A percentile compares a stretch with the other conserved stretches of the same genome.
Conservation (phyloP, 2,888 invertebrate species). For the Smittia sp. region DNA sequence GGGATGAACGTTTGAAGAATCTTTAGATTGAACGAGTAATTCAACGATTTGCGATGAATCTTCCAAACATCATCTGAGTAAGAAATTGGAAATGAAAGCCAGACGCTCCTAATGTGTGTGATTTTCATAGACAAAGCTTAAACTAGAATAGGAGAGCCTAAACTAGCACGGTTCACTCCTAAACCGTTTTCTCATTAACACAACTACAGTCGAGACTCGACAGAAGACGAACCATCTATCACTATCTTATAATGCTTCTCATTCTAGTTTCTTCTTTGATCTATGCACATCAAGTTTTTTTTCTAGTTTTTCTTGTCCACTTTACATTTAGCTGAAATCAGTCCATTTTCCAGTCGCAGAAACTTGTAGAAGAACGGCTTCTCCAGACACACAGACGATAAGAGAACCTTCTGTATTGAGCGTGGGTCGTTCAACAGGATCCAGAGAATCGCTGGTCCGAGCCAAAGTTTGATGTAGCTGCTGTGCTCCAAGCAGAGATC, state of each 20-base stretch:
- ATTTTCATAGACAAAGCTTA: background rate
- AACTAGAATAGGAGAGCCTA: background rate
- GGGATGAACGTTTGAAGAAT: slow-evolving; percentile 43
- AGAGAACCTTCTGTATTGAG: slow-evolving; percentile 34
- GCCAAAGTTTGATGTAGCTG: slow-evolving; percentile 32
- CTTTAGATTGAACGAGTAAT: slow-evolving; percentile 43
- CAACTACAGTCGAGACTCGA: too few species aligned
- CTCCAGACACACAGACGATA: slow-evolving; percentile 32
- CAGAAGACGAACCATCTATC: too few species aligned
- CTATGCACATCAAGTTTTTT: background rate
- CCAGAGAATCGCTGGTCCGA: slow-evolving; percentile 38
- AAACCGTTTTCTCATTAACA: too few species aligned
- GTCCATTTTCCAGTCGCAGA: slow-evolving; percentile 34
- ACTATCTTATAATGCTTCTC: too few species aligned
- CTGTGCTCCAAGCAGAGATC: slow-evolving; percentile 23
- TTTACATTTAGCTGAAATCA: slow-evolving; percentile 35
- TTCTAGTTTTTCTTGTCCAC: background rate
- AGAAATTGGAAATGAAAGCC: background rate
- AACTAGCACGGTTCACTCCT: too few species aligned
- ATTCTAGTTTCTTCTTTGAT: background rate
- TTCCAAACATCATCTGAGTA: slow-evolving; percentile 43
- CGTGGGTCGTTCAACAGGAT: slow-evolving; percentile 34
- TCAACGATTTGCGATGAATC: slow-evolving; percentile 43
- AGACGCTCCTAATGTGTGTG: background rate
- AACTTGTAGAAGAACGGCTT: slow-evolving; percentile 40